Base-by-base conservation (phyloP, 2,888 invertebrate species). In the Stramonita haemastoma region DNA sequence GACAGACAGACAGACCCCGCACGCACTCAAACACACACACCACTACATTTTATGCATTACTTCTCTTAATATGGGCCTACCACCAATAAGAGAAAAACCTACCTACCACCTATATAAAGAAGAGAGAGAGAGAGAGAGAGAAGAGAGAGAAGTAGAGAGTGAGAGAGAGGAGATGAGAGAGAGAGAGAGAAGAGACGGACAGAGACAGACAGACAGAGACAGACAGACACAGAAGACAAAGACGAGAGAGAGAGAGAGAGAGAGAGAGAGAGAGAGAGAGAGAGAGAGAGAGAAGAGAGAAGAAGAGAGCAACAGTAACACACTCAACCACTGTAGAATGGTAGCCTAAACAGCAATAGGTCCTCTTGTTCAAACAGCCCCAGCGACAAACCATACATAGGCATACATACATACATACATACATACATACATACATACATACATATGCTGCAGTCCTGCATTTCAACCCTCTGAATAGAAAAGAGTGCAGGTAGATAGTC, bases 1-100 rank as follows among this genome's bases (percentile, higher is more conserved):
- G 83, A 84, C 26, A 46, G 84, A 84, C 26, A 84, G 36, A 84
- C 56, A 84, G 36, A 84, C 56, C 22, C n/a, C 15, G n/a, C 15
- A 26, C 4, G 15, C 15, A 32, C n/a, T 79, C 15, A 15, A 60
- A 66, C 66, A 26, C 46, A 46, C 46, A 46, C 46, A 46, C 2
- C 46, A 46, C 46, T 46, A n/a, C 46, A 46, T 46, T 46, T 46
- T 46, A 46, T 46, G 4, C 2, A 8, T 8, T 46, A 8, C 8
- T 46, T 46, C 8, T 46, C 8, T 46, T 46, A 46, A 46, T 46
- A 8, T 46, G 8, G 46, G 46, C 46, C 46, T 46, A 46, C 46
- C 46, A 46, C 8, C n/a, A n/a, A n/a, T n/a, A n/a, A n/a, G n/a
- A n/a, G n/a, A n/a, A n/a, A n/a, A n/a, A n/a, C n/a, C n/a, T n/a